Base-by-base conservation (phyloP, 2,113 vertebrate genomes). In the Cynocephalus volans region DNA sequence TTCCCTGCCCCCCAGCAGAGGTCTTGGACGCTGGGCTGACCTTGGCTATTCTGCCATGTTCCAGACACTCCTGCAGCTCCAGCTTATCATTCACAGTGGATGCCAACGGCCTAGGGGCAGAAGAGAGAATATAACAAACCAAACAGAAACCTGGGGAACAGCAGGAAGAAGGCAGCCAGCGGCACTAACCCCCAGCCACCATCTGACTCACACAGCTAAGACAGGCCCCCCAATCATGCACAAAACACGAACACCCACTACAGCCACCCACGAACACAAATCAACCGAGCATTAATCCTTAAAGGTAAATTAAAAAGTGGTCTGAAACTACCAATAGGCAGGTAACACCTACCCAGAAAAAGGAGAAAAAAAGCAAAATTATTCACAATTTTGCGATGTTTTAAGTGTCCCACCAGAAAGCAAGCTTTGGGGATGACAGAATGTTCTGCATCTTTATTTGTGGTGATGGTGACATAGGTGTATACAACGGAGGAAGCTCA, bases 1-100 rank as follows among this genome's bases (percentile, higher is more conserved):
- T 28, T 31, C 67, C 33, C 58, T 33, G 4, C 10, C 48, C 6
- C 8, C 33, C 70, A 6, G 64, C 65, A 23, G 72, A 75, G 52
- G 80, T 33, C 50, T 3, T 4, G 2, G 92, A 18, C 4, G 2
- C 86, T 5, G 18, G 67, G 31, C 98, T 98, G 97, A 99, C 99
- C 99, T 99, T 99, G n/a, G 99, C 99, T 98, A 99, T 99, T 97
- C 99, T 98, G 98, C 99, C 99, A 8, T 99, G 99, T 95, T 99
- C 99, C 98, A 99, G 98, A 98, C 99, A 99, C 98, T 99, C 99
- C 98, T 99, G 99, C 91, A 99, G 99, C 97, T 99, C 99, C 99
- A 99, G 98, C 98, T 98, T 99, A 97, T 99, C 99, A 5, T 98
- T 99, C 98, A 98, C 98, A 92, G 99, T 99, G 90, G 99, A 99